Percentiles rank a stretch among this genome's conserved stretches.
Conservation (phyloP, 2,888 invertebrate species). For the Smittia aterrima region DNA sequence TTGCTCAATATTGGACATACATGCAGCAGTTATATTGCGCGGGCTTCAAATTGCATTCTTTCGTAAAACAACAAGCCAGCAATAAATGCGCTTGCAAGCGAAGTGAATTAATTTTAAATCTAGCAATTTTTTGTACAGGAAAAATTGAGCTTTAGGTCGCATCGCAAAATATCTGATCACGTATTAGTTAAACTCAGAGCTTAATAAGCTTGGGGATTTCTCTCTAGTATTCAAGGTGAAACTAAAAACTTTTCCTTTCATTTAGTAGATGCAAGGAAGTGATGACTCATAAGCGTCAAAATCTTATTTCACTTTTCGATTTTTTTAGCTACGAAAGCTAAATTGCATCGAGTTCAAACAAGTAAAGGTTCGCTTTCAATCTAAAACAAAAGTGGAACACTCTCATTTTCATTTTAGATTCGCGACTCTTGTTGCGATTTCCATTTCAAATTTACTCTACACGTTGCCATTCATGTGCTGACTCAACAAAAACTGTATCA, state of each 20-base stretch:
- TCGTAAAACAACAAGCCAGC: neutral
- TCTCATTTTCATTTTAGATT: slow-evolving; percentile 22
- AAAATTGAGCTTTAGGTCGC: too few relatives aligned
- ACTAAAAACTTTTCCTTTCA: too few relatives aligned
- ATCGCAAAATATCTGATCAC: too few relatives aligned
- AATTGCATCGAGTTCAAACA: neutral
- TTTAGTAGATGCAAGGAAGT: too few relatives aligned
- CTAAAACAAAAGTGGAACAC: slow-evolving; percentile 16
- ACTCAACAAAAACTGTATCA: slow-evolving; percentile 4
- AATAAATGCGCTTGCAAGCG: too few relatives aligned
- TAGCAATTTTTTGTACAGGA: too few relatives aligned
- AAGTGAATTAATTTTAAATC: too few relatives aligned
- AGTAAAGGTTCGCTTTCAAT: neutral
- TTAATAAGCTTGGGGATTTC: too few relatives aligned
- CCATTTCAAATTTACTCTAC: slow-evolving; percentile 7
- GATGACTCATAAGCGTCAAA: too few relatives aligned
- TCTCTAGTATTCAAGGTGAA: too few relatives aligned
- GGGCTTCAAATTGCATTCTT: neutral
- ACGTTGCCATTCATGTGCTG: slow-evolving; percentile 17
- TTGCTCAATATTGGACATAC: slow-evolving; percentile 35
- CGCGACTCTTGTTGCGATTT: neutral
- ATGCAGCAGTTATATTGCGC: neutral
- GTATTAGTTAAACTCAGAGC: too few relatives aligned
- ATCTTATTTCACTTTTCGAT: too few relatives aligned
- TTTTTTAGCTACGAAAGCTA: neutral